These are phyloP conservation scores for Kryphioiulus occultus DNA, from an alignment of 2,888 invertebrate genomes.

Conservation along the genomic window DNA sequence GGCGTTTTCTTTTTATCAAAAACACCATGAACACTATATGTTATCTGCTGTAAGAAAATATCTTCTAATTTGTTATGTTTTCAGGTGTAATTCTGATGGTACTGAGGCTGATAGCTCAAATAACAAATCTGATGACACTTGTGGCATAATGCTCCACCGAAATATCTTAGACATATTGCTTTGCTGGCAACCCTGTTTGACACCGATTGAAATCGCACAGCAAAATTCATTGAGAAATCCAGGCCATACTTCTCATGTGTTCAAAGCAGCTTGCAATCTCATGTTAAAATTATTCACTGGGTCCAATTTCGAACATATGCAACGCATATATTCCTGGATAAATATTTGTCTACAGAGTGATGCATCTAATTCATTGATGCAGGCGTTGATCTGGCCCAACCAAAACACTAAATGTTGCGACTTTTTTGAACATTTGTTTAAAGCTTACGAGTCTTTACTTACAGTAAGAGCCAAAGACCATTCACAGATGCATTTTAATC, in stretches of 20 bases:
- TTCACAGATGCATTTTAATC: neutral
- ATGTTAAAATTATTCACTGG: neutral
- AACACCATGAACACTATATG: too few species aligned
- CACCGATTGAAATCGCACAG: neutral
- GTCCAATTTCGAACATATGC: neutral
- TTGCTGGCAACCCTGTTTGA: neutral
- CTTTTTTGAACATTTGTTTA: slow-evolving; percentile 12
- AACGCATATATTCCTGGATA: neutral
- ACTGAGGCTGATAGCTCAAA: neutral
- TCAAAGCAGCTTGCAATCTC: neutral
- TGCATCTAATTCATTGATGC: neutral
- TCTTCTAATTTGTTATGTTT: neutral
- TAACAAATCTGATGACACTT: neutral
- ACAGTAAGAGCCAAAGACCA: neutral
- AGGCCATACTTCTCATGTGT: neutral
- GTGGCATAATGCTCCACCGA: neutral
- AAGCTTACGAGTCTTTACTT: slow-evolving; percentile 7
- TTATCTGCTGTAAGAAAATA: too few species aligned
- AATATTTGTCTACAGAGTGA: neutral
- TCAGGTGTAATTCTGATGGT: neutral
- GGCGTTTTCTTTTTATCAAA: neutral
- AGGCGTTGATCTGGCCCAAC: neutral
- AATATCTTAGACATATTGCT: neutral
- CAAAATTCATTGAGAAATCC: neutral
- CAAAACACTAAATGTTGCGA: neutral